phyloP scores from a whole-genome alignment of 2,888 invertebrate species.

The Cetonia aurata region DNA sequence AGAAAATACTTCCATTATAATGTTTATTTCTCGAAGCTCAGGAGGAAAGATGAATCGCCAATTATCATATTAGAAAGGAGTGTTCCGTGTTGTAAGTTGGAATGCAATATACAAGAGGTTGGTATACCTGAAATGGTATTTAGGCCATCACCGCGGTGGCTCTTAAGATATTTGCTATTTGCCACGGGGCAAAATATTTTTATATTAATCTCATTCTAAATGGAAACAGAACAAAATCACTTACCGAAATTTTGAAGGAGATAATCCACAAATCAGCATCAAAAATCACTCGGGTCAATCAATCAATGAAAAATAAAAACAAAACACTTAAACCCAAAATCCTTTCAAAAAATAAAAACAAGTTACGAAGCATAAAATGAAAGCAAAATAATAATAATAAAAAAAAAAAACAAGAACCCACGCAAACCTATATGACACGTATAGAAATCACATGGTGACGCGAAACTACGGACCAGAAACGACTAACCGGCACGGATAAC shows the following conservation, averaged over 20 bases:
- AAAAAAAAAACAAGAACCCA: constrained; percentile 11
- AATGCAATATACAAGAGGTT: constrained; percentile 30
- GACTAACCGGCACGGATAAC: constrained; percentile 49
- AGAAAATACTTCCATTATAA: too few relatives aligned
- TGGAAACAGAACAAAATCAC: not conserved
- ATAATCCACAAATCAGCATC: constrained; percentile 10
- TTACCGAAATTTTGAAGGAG: constrained; percentile 14
- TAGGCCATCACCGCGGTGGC: constrained; percentile 23
- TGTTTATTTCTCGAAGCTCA: not conserved
- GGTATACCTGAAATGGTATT: constrained; percentile 41
- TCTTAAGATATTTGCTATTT: constrained; percentile 6
- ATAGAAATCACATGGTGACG: constrained; percentile 48
- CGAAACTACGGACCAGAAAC: constrained; percentile 47
- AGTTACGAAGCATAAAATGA: not conserved
- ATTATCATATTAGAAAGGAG: constrained; percentile 42
- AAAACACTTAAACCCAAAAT: constrained; percentile 5
- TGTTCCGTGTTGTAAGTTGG: constrained; percentile 24
- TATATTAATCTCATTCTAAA: not conserved
- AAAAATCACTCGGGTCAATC: not conserved
- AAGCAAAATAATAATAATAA: constrained; percentile 5
- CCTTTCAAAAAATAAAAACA: constrained; percentile 1
- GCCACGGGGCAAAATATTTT: not conserved
- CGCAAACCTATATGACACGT: constrained; percentile 32
- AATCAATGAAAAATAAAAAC: not conserved
- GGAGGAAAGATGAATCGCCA: constrained; percentile 31